Percentiles rank a stretch among this genome's conserved stretches.
These are phyloP conservation scores for Panurus biarmicus DNA, from an alignment of 2,113 vertebrate genomes.

Conservation along the genomic window DNA sequence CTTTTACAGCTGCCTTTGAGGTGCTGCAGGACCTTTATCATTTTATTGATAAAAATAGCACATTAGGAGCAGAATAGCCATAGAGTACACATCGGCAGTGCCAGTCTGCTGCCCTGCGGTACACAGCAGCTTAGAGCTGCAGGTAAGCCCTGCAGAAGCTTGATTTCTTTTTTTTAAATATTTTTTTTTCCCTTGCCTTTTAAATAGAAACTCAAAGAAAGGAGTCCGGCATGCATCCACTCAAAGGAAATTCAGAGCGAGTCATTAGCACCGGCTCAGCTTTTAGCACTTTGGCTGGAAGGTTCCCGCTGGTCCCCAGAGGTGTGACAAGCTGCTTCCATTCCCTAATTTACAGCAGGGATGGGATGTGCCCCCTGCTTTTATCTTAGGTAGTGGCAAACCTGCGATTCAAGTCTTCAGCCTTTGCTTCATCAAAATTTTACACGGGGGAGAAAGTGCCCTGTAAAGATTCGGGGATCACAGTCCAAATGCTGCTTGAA, in stretches of 20 bases:
- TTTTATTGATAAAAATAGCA: not conserved
- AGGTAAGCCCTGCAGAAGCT: not conserved
- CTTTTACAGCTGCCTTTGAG: not conserved
- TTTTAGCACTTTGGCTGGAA: constrained; percentile 42
- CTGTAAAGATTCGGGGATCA: not conserved
- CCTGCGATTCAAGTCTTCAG: not conserved
- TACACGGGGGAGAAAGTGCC: not conserved
- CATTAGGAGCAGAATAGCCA: not conserved
- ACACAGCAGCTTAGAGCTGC: not conserved
- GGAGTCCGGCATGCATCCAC: not conserved
- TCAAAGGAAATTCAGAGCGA: not conserved
- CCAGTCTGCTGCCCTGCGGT: not conserved
- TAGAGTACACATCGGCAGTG: not conserved
- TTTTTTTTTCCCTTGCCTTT: not conserved
- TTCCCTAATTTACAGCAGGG: not conserved
- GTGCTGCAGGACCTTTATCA: not conserved
- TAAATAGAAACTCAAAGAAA: not conserved
- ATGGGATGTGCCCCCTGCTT: not conserved
- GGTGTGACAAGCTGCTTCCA: not conserved
- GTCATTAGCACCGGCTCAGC: constrained; percentile 20
- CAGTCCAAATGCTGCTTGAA: not conserved
- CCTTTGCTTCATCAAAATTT: not conserved
- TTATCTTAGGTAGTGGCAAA: not conserved
- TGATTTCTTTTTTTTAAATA: not conserved
- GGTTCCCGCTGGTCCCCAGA: not conserved